phyloP scores from a whole-genome alignment of 2,888 invertebrate species.

The Agrypnus murinus region DNA sequence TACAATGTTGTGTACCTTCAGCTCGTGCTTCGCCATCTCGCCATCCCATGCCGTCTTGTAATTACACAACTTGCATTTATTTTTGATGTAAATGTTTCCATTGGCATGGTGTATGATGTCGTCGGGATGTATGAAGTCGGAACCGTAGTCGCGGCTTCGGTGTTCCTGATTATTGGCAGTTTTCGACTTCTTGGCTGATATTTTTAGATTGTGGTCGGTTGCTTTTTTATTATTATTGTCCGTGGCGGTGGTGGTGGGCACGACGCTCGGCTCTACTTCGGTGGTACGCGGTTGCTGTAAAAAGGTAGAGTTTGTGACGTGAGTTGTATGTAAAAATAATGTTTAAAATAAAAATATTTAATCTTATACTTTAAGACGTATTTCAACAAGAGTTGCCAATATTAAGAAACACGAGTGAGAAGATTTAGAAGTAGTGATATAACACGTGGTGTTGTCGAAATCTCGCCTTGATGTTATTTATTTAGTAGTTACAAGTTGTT shows the following conservation, averaged over 20 bases:
- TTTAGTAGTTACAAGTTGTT: too few species aligned
- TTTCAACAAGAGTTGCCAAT: constrained; percentile 22
- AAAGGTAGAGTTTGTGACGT: constrained; percentile 46
- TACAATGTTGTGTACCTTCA: constrained; percentile 70
- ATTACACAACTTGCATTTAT: constrained; percentile 74
- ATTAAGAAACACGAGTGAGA: background rate
- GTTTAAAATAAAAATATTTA: constrained; percentile 35
- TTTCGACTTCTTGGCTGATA: constrained; percentile 58
- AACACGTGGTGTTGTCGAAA: too few species aligned
- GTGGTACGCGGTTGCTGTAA: constrained; percentile 55
- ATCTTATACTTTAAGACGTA: background rate
- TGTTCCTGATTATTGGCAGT: constrained; percentile 55
- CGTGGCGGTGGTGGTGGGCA: constrained; percentile 38
- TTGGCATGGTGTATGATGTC: constrained; percentile 70
- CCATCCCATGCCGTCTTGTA: constrained; percentile 76
- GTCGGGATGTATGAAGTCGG: constrained; percentile 73
- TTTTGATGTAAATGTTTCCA: constrained; percentile 70
- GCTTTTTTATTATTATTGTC: constrained; percentile 55
- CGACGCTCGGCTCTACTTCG: constrained; percentile 52
- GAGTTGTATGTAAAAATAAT: constrained; percentile 51
- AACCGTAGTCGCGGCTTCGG: constrained; percentile 62
- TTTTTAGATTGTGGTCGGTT: constrained; percentile 55
- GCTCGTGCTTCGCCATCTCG: constrained; percentile 75
- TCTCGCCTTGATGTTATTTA: too few species aligned
- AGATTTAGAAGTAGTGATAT: background rate